A percentile compares a stretch with the other conserved stretches of the same genome.
phyloP scores from a whole-genome alignment of 2,113 vertebrate species.

The Eurystomus gularis region DNA sequence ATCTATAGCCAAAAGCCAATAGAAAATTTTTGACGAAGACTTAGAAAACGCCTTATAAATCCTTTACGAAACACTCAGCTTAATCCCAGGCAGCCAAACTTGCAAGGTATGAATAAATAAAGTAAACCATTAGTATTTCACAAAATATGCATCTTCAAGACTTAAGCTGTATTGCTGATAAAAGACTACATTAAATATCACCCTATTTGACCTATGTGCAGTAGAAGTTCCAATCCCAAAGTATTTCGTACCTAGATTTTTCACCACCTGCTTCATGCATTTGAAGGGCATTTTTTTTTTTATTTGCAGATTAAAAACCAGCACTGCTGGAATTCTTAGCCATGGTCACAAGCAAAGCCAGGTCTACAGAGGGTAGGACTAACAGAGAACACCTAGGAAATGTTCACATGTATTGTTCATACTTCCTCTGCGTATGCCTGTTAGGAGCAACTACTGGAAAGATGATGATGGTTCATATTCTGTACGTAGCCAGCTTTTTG shows the following conservation, averaged over 20 bases:
- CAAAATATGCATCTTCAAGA: background rate
- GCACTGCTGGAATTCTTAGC: background rate
- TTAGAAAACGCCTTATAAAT: constrained; percentile 8
- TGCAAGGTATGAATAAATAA: constrained; percentile 23
- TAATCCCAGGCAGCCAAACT: constrained; percentile 9
- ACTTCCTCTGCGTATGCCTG: background rate
- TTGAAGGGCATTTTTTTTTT: background rate
- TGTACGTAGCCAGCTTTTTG: background rate
- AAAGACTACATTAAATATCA: background rate
- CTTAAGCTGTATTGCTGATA: background rate
- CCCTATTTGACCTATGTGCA: background rate
- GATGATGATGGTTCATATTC: background rate
- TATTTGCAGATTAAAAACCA: background rate
- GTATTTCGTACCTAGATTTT: background rate
- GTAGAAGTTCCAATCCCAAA: background rate
- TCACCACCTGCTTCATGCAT: background rate
- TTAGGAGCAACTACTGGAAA: background rate
- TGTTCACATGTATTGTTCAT: background rate
- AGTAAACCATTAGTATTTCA: constrained; percentile 3
- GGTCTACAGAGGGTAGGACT: background rate
- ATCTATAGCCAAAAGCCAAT: background rate
- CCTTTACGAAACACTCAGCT: background rate
- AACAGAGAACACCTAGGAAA: background rate
- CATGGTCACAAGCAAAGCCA: background rate
- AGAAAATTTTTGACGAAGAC: background rate